Conservation (phyloP, 2,888 invertebrate genomes). For the Tinea pellionella region DNA sequence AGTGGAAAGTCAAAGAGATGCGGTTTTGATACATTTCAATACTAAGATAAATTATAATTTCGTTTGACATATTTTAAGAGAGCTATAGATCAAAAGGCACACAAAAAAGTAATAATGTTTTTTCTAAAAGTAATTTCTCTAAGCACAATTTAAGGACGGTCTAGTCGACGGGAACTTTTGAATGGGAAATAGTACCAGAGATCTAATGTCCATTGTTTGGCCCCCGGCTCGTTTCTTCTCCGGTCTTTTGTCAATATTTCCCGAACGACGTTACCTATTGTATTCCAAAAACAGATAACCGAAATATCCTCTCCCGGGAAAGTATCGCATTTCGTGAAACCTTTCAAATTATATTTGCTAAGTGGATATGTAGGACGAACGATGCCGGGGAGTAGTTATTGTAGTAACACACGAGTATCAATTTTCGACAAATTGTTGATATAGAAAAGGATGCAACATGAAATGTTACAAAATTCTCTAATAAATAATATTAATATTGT, state of each 20-base stretch:
- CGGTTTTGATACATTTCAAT: not conserved
- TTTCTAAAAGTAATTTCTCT: conserved; percentile 26
- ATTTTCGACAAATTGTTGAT: conserved; percentile 7
- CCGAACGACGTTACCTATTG: conserved; percentile 30
- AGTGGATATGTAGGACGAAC: conserved; percentile 12
- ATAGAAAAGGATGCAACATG: not conserved
- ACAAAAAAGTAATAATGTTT: conserved; percentile 7
- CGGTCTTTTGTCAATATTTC: conserved; percentile 36
- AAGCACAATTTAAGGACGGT: conserved; percentile 22
- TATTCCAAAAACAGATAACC: conserved; percentile 30
- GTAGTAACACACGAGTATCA: conserved; percentile 9
- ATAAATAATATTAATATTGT: too few species aligned
- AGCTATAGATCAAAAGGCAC: not conserved
- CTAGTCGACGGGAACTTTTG: conserved; percentile 22
- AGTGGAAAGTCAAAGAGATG: not conserved
- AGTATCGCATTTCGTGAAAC: conserved; percentile 11
- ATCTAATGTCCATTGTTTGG: conserved; percentile 31
- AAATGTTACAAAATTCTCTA: not conserved
- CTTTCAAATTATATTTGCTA: conserved; percentile 15
- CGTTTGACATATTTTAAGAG: not conserved
- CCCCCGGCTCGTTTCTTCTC: conserved; percentile 31
- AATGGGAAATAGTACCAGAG: conserved; percentile 20
- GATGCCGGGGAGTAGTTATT: not conserved
- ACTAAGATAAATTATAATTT: not conserved
- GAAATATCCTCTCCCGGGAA: conserved; percentile 20